Conservation (phyloP, 2,113 vertebrate species). For the Orycteropus afer region DNA sequence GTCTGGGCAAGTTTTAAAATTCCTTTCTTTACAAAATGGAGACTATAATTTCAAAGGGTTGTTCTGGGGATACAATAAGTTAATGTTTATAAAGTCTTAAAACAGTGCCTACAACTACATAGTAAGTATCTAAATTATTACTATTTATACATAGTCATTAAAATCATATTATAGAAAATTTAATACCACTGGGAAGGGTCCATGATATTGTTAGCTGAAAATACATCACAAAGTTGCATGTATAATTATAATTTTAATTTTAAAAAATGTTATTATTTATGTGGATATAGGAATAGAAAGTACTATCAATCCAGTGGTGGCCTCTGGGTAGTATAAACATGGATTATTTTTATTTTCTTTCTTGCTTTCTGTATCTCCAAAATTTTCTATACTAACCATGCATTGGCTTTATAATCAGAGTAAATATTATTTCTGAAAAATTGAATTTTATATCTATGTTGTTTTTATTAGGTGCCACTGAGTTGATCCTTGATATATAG, state of each 20-base stretch:
- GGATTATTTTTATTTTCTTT: slow-evolving; percentile 26
- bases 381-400: neutral
- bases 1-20: neutral
- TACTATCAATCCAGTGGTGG: neutral
- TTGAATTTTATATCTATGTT: neutral
- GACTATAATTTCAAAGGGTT: neutral
- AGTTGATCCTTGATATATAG: neutral
- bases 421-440: slow-evolving; percentile 40
- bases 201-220: neutral
- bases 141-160: neutral
- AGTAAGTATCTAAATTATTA: neutral
- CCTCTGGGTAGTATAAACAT: neutral
- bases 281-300: neutral
- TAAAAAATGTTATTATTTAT: neutral
- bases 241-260: slow-evolving; percentile 15
- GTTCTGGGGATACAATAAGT: neutral
- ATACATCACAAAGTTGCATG: neutral
- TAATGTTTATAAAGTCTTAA: neutral
- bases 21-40: slow-evolving; percentile 20
- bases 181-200: neutral
- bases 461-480: neutral
- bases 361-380: slow-evolving; percentile 6
- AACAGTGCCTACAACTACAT: neutral
- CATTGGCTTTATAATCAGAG: neutral
- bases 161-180: slow-evolving; percentile 28